These are phyloP conservation scores for Dasysyrphus albostriatus DNA, from an alignment of 2,888 invertebrate genomes.

Conservation along the genomic window DNA sequence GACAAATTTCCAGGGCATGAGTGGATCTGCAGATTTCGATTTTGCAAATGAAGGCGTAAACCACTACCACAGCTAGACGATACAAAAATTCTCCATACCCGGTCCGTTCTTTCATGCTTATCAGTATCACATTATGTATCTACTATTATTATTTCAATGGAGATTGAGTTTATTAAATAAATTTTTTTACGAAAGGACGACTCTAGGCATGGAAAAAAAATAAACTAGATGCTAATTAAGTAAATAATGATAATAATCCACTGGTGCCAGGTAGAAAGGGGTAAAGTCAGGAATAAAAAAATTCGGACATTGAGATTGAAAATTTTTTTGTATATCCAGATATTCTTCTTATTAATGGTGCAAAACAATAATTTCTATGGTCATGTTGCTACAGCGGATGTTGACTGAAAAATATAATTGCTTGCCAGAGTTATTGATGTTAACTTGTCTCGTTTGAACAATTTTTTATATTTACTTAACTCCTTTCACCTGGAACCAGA, in stretches of 20 bases:
- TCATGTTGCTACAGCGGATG: no score
- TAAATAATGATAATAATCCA: neutral
- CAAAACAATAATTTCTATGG: no score
- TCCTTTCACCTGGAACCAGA: no score
- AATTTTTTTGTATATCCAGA: no score
- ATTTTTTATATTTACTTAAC: no score
- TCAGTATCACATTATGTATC: neutral
- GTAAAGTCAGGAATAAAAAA: no score
- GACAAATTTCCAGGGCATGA: neutral
- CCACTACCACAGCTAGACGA: neutral
- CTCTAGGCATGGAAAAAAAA: neutral
- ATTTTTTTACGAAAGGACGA: slow-evolving; percentile 4
- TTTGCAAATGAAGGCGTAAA: neutral
- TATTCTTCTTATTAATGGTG: no score
- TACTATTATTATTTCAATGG: neutral
- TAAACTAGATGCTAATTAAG: neutral
- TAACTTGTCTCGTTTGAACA: no score
- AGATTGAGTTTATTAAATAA: neutral
- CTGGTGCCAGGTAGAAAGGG: no score
- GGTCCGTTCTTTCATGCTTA: slow-evolving; percentile 12
- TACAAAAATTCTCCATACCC: neutral
- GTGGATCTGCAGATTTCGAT: neutral
- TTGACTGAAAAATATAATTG: no score
- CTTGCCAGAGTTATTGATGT: no score
- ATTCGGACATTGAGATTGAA: no score